Conservation (phyloP, 92 coral and sea anemone species). For the Epizoanthus illoricatus region DNA sequence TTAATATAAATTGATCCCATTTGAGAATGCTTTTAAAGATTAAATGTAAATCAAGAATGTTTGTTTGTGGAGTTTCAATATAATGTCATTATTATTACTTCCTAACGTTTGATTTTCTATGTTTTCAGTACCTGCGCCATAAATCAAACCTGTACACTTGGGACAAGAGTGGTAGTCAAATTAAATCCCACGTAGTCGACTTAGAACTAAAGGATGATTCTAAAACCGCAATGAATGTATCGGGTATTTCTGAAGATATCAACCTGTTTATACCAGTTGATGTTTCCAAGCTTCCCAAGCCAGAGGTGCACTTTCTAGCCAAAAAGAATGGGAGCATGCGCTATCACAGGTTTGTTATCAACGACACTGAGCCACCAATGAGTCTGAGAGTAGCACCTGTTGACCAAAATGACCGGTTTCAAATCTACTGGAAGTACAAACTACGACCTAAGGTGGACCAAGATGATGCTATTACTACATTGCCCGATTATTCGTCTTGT, state of each 20-base stretch:
- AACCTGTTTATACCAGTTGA: slow-evolving; percentile 45
- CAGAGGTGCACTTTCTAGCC: slow-evolving; percentile 29
- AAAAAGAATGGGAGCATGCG: slow-evolving; percentile 53
- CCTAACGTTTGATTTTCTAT: neutral
- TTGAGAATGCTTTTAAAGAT: too few relatives aligned
- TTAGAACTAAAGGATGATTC: slow-evolving; percentile 36
- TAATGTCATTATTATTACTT: too few relatives aligned
- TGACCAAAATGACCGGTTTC: slow-evolving; percentile 1
- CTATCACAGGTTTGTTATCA: slow-evolving; percentile 47
- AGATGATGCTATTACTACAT: slow-evolving; percentile 35
- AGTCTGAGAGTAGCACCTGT: slow-evolving; percentile 31
- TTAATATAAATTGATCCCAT: too few relatives aligned
- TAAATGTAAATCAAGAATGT: too few relatives aligned
- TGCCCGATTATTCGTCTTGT: slow-evolving; percentile 48
- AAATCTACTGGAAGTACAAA: slow-evolving; percentile 41
- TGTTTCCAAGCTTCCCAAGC: slow-evolving; percentile 20
- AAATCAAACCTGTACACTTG: slow-evolving; percentile 17
- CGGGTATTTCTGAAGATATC: slow-evolving; percentile 29
- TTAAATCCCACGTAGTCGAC: slow-evolving; percentile 36
- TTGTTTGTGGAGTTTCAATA: too few relatives aligned
- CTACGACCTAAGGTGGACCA: slow-evolving; percentile 25
- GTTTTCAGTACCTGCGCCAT: slow-evolving; percentile 14
- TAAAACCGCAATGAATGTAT: slow-evolving; percentile 15
- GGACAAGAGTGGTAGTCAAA: slow-evolving; percentile 25
- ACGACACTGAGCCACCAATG: slow-evolving; percentile 38